Conservation (phyloP, 2,113 vertebrate species). For the human region GRCh38 chr6:151989501-151990000, state of each 20-base stretch:
- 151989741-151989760: not conserved
- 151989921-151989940: not conserved
- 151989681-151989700: not conserved
- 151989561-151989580: not conserved
- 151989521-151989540: not conserved
- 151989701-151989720: not conserved
- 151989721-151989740: not conserved
- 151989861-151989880: not conserved
- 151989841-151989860: not conserved
- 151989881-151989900: not conserved
- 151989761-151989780: not conserved
- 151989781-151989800: not conserved
- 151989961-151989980: not conserved
- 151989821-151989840: not conserved
- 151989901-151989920: not conserved
- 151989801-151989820: not conserved
- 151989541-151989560: not conserved
- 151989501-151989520: not conserved
- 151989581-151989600: not conserved
- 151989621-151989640: not conserved
- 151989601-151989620: not conserved
- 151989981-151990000: not conserved
- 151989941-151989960: not conserved
- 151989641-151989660: not conserved
- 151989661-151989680: not conserved